Evolutionary conservation across 2,888 invertebrate genomes (phyloP).

Genomic region (Sesia bembeciformis): DNA sequence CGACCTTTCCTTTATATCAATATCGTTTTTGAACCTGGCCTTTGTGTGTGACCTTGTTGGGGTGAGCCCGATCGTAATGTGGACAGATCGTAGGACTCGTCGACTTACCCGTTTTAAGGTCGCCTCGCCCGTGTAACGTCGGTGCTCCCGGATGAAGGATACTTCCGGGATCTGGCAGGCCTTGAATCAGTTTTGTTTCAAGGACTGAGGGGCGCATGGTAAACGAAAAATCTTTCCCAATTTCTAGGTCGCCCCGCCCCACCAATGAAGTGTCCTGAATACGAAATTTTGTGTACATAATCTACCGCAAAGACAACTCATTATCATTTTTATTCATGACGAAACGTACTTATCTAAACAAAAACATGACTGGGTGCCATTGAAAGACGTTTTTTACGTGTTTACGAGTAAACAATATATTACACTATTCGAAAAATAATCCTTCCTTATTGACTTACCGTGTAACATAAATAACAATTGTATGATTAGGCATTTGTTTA

Average conservation of each 20-base stretch:
- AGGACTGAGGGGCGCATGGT: conserved; percentile 51
- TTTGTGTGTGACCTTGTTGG: neutral
- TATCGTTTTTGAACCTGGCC: neutral
- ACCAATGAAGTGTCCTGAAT: conserved; percentile 37
- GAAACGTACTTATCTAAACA: too few species aligned
- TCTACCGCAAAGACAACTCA: neutral
- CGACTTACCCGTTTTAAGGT: conserved; percentile 4
- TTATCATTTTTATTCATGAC: too few species aligned
- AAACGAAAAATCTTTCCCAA: conserved; percentile 51
- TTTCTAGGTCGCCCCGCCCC: conserved; percentile 46
- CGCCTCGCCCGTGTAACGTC: neutral
- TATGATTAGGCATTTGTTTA: conserved; percentile 1
- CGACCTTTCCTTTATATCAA: neutral
- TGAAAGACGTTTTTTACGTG: too few species aligned
- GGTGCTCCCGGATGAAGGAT: conserved; percentile 36
- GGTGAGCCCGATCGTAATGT: neutral
- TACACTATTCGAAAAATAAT: too few species aligned
- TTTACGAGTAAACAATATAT: too few species aligned
- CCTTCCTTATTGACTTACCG: too few species aligned
- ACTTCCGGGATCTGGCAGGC: conserved; percentile 45
- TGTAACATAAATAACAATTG: neutral
- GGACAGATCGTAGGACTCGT: conserved; percentile 34
- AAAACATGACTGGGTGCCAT: too few species aligned
- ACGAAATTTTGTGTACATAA: conserved; percentile 14
- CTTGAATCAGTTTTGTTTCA: conserved; percentile 54